Percentiles rank a stretch among this genome's conserved stretches.
phyloP scores from a whole-genome alignment of 53 echinoderm and acorn worm genomes.

The Stichopus horrens region DNA sequence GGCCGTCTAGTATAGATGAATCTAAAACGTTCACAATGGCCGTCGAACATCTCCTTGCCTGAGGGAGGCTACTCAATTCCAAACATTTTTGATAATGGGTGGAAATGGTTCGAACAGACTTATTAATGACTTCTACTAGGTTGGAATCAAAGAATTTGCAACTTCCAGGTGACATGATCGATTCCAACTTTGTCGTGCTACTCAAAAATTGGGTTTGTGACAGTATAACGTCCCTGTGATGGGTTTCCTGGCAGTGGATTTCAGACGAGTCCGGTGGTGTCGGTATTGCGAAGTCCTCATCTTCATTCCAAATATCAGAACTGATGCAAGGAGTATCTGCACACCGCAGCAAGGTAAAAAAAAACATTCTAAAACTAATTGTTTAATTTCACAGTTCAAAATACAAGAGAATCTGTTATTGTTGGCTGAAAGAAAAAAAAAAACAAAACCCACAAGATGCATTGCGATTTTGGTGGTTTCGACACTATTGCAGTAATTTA shows the following conservation, averaged over 20 bases:
- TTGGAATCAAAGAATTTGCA: not conserved
- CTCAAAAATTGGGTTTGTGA: conserved; percentile 55
- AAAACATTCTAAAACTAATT: too few species aligned
- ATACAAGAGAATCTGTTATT: too few species aligned
- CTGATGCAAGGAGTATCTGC: too few species aligned
- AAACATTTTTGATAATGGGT: conserved; percentile 13
- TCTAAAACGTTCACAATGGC: not conserved
- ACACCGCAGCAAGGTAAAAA: too few species aligned
- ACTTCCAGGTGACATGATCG: conserved; percentile 5
- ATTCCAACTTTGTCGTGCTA: conserved; percentile 45
- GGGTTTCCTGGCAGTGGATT: not conserved
- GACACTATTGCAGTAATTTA: too few species aligned
- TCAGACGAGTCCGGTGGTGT: conserved; percentile 62
- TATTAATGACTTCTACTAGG: not conserved
- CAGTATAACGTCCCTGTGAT: conserved; percentile 3
- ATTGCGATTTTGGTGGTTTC: too few species aligned
- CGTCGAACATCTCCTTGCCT: not conserved
- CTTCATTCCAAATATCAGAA: not conserved
- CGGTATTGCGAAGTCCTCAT: conserved; percentile 38
- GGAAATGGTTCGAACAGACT: not conserved
- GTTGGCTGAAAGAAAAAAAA: too few species aligned
- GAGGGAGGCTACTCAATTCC: not conserved
- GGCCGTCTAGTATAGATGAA: conserved; percentile 2
- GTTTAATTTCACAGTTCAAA: too few species aligned
- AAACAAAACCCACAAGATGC: too few species aligned